phyloP scores from a whole-genome alignment of 2,113 vertebrate genomes.

The Psettodes erumei region DNA sequence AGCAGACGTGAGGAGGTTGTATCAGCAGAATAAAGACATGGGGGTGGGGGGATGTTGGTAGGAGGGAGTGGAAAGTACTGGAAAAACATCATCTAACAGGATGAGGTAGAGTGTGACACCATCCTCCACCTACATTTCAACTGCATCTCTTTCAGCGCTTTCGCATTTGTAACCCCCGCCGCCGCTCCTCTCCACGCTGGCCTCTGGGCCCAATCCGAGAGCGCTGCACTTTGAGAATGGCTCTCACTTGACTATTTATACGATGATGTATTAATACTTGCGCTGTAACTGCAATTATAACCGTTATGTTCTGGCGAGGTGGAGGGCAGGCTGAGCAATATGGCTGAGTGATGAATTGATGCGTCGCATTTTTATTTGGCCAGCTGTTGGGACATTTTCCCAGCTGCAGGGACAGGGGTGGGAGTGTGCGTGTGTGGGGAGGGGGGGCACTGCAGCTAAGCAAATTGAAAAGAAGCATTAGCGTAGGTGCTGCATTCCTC shows the following conservation, averaged over 20 bases:
- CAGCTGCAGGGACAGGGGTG: slow-evolving; percentile 1
- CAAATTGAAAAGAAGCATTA: slow-evolving; percentile 29
- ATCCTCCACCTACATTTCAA: slow-evolving; percentile 56
- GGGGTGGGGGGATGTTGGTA: slow-evolving; percentile 40
- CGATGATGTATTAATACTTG: slow-evolving; percentile 54
- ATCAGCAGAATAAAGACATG: slow-evolving; percentile 75
- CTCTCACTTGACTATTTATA: slow-evolving; percentile 54
- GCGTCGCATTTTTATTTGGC: slow-evolving; percentile 40
- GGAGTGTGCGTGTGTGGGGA: no score
- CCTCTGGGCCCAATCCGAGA: slow-evolving; percentile 42
- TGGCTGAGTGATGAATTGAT: slow-evolving; percentile 39
- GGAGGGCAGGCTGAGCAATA: slow-evolving; percentile 25
- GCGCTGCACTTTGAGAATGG: slow-evolving; percentile 40
- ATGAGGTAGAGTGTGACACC: slow-evolving; percentile 62
- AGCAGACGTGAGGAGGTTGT: slow-evolving; percentile 76
- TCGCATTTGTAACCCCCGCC: slow-evolving; percentile 30
- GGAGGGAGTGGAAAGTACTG: slow-evolving; percentile 53
- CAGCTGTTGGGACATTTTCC: slow-evolving; percentile 51
- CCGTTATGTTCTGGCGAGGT: slow-evolving; percentile 26
- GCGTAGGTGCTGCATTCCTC: slow-evolving; percentile 7
- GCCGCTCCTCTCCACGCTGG: slow-evolving; percentile 26
- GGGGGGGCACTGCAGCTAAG: slow-evolving; percentile 31
- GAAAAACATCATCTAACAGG: slow-evolving; percentile 66
- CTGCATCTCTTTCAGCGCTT: slow-evolving; percentile 53
- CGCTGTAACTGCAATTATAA: slow-evolving; percentile 49